Evolutionary conservation across 2,113 vertebrate genomes (phyloP).

Genomic region (Centropus unirufus): DNA sequence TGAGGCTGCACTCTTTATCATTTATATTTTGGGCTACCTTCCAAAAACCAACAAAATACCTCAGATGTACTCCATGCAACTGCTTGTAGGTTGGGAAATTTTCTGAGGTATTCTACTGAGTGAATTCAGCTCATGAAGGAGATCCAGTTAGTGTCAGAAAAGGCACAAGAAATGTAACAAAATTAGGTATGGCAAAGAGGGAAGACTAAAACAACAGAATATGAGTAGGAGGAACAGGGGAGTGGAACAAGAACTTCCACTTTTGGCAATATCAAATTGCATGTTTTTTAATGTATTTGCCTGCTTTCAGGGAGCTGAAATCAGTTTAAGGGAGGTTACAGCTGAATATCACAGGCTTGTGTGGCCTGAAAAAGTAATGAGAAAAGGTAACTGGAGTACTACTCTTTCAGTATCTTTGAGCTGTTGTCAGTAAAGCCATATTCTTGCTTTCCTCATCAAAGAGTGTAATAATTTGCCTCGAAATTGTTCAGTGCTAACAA

Average conservation of each 20-base stretch:
- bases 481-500: not conserved
- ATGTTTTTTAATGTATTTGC: not conserved
- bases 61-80: not conserved
- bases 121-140: not conserved
- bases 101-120: not conserved
- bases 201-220: not conserved
- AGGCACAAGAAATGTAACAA: not conserved
- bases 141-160: not conserved
- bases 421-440: not conserved
- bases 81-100: not conserved
- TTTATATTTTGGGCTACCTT: not conserved
- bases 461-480: not conserved
- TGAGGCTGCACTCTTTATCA: not conserved
- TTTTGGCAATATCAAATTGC: not conserved
- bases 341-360: not conserved
- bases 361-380: not conserved
- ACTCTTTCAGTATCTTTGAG: not conserved
- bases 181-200: not conserved
- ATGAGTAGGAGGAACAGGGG: not conserved
- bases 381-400: not conserved
- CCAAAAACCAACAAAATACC: not conserved
- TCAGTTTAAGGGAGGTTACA: not conserved
- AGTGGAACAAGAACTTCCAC: accelerated
- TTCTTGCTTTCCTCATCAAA: not conserved
- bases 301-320: not conserved